Evolutionary conservation across 2,797 vertebrate species (phyloP).

Genomic region (Prionace glauca): DNA sequence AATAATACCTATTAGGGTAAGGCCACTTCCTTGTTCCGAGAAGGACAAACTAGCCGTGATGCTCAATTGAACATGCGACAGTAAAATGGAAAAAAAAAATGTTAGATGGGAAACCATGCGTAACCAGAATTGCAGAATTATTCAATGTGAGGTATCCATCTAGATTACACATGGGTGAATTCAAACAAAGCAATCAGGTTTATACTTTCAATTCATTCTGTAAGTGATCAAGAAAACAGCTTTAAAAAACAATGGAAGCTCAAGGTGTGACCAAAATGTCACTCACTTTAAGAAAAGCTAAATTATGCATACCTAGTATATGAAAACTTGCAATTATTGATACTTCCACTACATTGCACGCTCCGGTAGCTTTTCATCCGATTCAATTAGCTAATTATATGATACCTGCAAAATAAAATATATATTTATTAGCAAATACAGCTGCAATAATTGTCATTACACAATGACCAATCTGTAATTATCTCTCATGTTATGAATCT

Average conservation of each 20-base stretch:
- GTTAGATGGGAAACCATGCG: not conserved
- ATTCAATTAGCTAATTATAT: slow-evolving; percentile 15
- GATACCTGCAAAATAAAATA: slow-evolving; percentile 13
- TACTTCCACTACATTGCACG: not conserved
- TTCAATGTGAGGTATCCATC: not conserved
- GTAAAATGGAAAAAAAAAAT: not conserved
- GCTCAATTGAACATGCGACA: not conserved
- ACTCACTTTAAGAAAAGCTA: not conserved
- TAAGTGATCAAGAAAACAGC: not conserved
- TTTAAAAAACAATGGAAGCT: not conserved
- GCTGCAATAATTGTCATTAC: slow-evolving; percentile 18
- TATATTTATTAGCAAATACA: slow-evolving; percentile 12
- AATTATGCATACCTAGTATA: not conserved
- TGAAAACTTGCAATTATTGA: slow-evolving; percentile 13
- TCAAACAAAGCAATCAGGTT: not conserved
- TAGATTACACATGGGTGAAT: not conserved
- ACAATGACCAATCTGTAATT: slow-evolving; percentile 14
- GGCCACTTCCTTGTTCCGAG: not conserved
- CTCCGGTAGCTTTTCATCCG: not conserved
- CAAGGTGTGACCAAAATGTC: not conserved
- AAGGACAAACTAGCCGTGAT: not conserved
- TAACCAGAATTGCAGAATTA: not conserved
- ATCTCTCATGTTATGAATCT: not conserved
- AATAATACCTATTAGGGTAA: not conserved
- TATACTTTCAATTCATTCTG: not conserved